Percentiles rank a stretch among this genome's conserved stretches.
Evolutionary conservation across 2,797 vertebrate genomes (phyloP).

Genomic region (Notamacropus eugenii): DNA sequence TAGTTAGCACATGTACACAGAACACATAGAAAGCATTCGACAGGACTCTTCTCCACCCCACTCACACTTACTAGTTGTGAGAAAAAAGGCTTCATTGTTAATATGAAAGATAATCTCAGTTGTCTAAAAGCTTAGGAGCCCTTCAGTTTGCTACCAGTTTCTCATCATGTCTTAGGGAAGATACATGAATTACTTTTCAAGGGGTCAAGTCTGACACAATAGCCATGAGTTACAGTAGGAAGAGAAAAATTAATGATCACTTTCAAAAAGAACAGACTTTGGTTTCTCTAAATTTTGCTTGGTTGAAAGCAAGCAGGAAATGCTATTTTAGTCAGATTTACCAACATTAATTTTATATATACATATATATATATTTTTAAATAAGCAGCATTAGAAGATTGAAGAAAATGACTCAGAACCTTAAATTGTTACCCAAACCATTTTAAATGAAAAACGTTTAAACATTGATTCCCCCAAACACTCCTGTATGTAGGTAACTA

Average conservation of each 20-base stretch:
- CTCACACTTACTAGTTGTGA: neutral
- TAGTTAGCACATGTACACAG: neutral
- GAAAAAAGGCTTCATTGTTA: neutral
- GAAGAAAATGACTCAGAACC: neutral
- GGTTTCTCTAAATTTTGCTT: neutral
- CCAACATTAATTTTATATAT: neutral
- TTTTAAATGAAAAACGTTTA: neutral
- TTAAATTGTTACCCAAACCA: neutral
- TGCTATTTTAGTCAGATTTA: neutral
- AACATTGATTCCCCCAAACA: neutral
- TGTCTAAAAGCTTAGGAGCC: neutral
- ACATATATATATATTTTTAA: no score
- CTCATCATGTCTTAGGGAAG: neutral
- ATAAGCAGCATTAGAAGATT: neutral
- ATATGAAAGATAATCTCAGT: neutral
- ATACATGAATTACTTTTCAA: neutral
- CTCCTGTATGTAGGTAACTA: neutral
- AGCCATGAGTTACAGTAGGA: neutral
- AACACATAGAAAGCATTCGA: neutral
- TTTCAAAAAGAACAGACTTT: neutral
- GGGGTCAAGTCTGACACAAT: neutral
- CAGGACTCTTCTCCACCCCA: neutral
- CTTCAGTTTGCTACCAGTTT: neutral
- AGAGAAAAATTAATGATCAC: neutral
- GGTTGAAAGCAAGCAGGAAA: neutral